Evolutionary conservation across 2,797 vertebrate species (phyloP).

Genomic region (Diplodus sargus): DNA sequence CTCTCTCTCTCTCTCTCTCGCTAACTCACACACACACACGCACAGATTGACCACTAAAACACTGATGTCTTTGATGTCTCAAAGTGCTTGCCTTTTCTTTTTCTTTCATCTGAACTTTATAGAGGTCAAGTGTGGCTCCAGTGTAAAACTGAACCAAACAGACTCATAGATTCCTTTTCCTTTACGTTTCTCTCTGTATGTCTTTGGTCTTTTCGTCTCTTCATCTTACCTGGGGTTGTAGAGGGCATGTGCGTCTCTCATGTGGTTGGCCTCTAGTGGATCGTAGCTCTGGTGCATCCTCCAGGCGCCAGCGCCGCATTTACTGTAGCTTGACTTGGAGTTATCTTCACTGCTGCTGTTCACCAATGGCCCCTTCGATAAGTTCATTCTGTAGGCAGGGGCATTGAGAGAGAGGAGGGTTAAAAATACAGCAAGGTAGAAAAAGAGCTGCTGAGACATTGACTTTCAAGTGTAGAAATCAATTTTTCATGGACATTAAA

Average conservation of each 20-base stretch:
- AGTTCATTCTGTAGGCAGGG: constrained; percentile 85
- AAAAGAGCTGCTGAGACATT: constrained; percentile 4
- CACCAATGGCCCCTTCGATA: constrained; percentile 88
- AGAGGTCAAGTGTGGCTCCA: constrained; percentile 54
- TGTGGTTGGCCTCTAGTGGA: constrained; percentile 86
- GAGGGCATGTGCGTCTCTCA: constrained; percentile 88
- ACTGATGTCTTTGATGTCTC: constrained; percentile 34
- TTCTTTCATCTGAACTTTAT: constrained; percentile 46
- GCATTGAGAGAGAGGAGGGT: constrained; percentile 61
- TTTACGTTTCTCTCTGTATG: background rate
- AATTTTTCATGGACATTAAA: background rate
- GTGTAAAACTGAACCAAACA: constrained; percentile 47
- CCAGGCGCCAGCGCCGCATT: constrained; percentile 88
- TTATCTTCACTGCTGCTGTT: constrained; percentile 88
- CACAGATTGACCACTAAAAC: constrained; percentile 39
- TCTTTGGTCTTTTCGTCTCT: constrained; percentile 1
- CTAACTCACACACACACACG: background rate
- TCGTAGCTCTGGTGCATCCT: constrained; percentile 90
- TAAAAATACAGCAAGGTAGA: constrained; percentile 36
- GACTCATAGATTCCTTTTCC: constrained; percentile 36
- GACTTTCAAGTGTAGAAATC: background rate
- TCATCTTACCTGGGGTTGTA: constrained; percentile 87
- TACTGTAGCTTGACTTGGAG: constrained; percentile 83
- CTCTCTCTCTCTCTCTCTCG: background rate
- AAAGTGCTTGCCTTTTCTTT: constrained; percentile 41